phyloP scores from a whole-genome alignment of 2,113 vertebrate species.

The Megaptera novaeangliae region DNA sequence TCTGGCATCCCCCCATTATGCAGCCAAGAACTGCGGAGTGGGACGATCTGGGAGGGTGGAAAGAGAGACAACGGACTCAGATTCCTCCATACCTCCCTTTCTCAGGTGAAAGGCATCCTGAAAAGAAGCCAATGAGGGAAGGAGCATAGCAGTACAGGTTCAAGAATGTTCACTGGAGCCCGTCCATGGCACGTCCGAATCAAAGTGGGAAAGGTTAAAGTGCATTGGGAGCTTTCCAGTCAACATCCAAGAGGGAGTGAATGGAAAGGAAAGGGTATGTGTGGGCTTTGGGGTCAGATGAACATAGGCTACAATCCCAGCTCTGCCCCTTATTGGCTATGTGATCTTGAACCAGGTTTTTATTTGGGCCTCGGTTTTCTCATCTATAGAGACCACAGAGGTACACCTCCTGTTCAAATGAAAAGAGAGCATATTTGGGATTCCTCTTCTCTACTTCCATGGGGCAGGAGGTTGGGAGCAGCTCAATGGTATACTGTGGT shows the following conservation, averaged over 20 bases:
- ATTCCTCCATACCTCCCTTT: not conserved
- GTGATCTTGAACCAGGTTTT: not conserved
- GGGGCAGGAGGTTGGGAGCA: not conserved
- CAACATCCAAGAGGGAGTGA: not conserved
- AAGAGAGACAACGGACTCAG: not conserved
- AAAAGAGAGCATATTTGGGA: not conserved
- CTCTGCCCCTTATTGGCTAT: not conserved
- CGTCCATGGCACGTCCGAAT: not conserved
- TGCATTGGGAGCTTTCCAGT: not conserved
- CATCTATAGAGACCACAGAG: not conserved
- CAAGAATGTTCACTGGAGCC: not conserved
- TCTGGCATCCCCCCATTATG: not conserved
- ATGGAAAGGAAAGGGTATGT: not conserved
- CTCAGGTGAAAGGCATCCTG: not conserved
- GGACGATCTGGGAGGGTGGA: too few species aligned
- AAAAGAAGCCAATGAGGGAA: not conserved
- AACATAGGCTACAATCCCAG: not conserved
- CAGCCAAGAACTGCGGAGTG: not conserved
- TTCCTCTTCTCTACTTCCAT: not conserved
- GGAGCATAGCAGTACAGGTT: not conserved
- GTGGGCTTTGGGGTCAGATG: not conserved
- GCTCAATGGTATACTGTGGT: rapidly evolving
- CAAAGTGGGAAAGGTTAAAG: not conserved
- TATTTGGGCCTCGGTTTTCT: not conserved
- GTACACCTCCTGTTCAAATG: not conserved